Evolutionary conservation across 2,888 invertebrate species (phyloP).

Genomic region (Tryphoninae sp.): DNA sequence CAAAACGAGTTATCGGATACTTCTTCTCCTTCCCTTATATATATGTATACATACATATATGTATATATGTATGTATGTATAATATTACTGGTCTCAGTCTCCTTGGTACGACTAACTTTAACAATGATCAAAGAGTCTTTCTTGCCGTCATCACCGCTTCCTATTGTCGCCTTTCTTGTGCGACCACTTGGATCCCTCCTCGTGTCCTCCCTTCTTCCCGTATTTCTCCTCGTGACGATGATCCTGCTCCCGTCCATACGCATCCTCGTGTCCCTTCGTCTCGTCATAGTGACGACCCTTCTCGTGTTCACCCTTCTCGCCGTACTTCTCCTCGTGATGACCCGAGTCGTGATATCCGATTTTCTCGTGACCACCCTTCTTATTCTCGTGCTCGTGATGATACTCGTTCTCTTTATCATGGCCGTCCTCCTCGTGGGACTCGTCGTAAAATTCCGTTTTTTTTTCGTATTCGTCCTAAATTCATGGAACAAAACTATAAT

Average conservation of each 20-base stretch:
- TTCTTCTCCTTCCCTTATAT: not conserved
- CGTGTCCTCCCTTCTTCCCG: conserved; percentile 81
- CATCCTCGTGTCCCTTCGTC: conserved; percentile 84
- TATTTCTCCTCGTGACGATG: conserved; percentile 82
- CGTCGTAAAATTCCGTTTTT: conserved; percentile 89
- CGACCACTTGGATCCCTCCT: conserved; percentile 84
- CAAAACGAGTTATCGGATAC: conserved; percentile 28
- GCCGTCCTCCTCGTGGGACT: conserved; percentile 87
- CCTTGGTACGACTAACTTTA: conserved; percentile 3
- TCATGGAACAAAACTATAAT: not conserved
- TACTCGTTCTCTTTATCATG: conserved; percentile 86
- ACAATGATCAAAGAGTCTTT: conserved; percentile 46
- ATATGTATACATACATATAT: not conserved
- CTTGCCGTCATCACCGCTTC: conserved; percentile 28
- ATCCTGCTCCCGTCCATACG: conserved; percentile 84
- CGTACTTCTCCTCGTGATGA: conserved; percentile 83
- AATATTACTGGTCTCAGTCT: not conserved
- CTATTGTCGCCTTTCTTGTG: conserved; percentile 81
- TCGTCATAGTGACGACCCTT: conserved; percentile 83
- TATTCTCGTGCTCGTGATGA: conserved; percentile 82
- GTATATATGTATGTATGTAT: not conserved
- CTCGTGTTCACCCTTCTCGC: conserved; percentile 83
- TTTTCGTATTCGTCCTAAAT: conserved; percentile 87
- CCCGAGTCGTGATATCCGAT: conserved; percentile 83
- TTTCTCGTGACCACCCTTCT: conserved; percentile 85